Conservation (phyloP, 2,113 vertebrate genomes). For the Capreolus pygargus region DNA sequence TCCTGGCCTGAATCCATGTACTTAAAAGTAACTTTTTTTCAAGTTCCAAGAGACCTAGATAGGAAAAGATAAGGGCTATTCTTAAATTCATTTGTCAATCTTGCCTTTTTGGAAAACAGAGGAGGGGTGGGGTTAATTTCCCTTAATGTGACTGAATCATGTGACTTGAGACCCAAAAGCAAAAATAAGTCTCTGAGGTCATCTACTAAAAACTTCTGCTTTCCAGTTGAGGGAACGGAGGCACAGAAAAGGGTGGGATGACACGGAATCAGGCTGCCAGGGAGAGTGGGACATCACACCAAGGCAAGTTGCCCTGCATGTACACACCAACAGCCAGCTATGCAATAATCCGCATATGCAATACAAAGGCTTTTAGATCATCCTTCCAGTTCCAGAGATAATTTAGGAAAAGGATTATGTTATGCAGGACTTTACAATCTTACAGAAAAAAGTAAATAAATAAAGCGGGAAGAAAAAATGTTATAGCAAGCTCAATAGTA, state of each 20-base stretch:
- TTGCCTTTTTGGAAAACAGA: neutral
- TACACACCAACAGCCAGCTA: neutral
- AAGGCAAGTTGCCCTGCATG: neutral
- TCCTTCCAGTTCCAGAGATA: neutral
- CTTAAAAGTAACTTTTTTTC: neutral
- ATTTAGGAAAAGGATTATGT: neutral
- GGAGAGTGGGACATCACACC: neutral
- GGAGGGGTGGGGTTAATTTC: neutral
- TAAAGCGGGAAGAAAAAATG: neutral
- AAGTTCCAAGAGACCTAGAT: slow-evolving; percentile 10
- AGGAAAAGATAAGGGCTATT: neutral
- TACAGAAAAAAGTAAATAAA: neutral
- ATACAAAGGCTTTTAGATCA: neutral
- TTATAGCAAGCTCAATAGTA: neutral
- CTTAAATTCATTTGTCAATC: slow-evolving; percentile 21
- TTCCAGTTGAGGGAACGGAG: neutral
- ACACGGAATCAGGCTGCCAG: too few relatives aligned
- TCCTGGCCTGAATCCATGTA: neutral
- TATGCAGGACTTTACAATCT: neutral
- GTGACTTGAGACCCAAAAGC: slow-evolving; percentile 5
- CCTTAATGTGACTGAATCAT: neutral
- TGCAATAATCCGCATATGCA: neutral
- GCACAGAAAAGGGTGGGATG: neutral
- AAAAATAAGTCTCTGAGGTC: neutral
- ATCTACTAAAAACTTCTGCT: neutral